Conservation (phyloP, 2,888 invertebrate genomes). For the Drosophila hamatofila region DNA sequence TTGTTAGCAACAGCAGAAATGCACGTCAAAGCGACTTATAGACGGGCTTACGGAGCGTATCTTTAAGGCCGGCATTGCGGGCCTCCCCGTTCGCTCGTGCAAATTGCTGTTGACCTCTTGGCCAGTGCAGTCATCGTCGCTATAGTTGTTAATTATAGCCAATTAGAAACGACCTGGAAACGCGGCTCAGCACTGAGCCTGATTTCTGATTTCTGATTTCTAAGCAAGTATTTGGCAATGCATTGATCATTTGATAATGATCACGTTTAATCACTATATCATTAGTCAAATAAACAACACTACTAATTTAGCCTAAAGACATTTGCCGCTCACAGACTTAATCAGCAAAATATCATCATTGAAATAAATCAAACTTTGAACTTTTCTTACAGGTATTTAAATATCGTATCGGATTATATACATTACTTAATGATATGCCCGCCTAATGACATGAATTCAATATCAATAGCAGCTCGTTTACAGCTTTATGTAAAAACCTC, state of each 20-base stretch:
- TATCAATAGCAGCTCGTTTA: background rate
- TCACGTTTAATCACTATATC: constrained; percentile 12
- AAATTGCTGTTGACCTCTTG: constrained; percentile 68
- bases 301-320: constrained; percentile 10
- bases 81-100: constrained; percentile 21
- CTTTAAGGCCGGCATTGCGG: constrained; percentile 33
- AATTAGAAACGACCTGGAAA: constrained; percentile 33
- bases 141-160: constrained; percentile 47
- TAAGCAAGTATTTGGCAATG: constrained; percentile 10
- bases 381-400: constrained; percentile 2
- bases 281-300: constrained; percentile 28
- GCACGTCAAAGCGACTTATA: constrained; percentile 18
- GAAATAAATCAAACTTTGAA: constrained; percentile 2
- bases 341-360: constrained; percentile 11
- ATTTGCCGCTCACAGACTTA: constrained; percentile 1
- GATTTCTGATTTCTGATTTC: background rate
- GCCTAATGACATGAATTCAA: background rate
- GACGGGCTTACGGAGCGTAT: constrained; percentile 27
- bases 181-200: constrained; percentile 5
- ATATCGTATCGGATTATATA: background rate
- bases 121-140: constrained; percentile 34
- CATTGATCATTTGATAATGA: constrained; percentile 24
- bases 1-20: constrained; percentile 37
- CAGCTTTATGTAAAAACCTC: background rate
- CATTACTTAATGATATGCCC: constrained; percentile 1